These are phyloP conservation scores for Volucella bombylans DNA, from an alignment of 2,888 invertebrate genomes.

Conservation along the genomic window DNA sequence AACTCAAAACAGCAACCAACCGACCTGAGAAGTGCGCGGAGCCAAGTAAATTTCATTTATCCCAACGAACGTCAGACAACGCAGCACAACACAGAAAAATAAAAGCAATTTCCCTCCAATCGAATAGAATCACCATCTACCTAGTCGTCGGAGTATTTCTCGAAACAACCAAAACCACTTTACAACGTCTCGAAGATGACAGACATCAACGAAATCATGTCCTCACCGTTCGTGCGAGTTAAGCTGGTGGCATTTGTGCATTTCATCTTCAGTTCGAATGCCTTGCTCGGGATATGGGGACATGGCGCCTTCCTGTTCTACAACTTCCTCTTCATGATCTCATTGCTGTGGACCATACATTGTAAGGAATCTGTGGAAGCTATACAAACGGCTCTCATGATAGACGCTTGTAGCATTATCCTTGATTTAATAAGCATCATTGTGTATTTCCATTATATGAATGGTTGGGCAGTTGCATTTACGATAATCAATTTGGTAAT, in stretches of 20 bases:
- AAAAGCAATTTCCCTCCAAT: neutral
- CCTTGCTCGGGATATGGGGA: conserved; percentile 80
- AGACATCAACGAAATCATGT: conserved; percentile 81
- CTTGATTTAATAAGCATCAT: conserved; percentile 81
- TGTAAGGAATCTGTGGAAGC: conserved; percentile 82
- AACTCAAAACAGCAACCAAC: conserved; percentile 32
- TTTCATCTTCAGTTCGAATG: conserved; percentile 81
- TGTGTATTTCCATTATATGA: conserved; percentile 79
- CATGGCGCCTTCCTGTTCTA: conserved; percentile 81
- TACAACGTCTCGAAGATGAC: conserved; percentile 77
- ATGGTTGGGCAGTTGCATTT: conserved; percentile 82
- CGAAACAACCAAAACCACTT: neutral
- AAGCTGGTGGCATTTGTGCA: conserved; percentile 82
- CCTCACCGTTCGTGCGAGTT: conserved; percentile 81
- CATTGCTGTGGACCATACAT: conserved; percentile 82
- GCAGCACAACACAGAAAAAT: neutral
- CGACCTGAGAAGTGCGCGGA: conserved; percentile 13
- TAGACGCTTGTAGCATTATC: conserved; percentile 81
- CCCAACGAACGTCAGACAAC: neutral
- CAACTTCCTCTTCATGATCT: conserved; percentile 81
- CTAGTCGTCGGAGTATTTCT: neutral
- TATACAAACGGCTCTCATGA: conserved; percentile 81
- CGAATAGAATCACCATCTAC: neutral
- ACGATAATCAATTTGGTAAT: conserved; percentile 80
- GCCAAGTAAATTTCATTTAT: conserved; percentile 4